phyloP scores from a whole-genome alignment of 2,113 vertebrate species.

The Balaeniceps rex region DNA sequence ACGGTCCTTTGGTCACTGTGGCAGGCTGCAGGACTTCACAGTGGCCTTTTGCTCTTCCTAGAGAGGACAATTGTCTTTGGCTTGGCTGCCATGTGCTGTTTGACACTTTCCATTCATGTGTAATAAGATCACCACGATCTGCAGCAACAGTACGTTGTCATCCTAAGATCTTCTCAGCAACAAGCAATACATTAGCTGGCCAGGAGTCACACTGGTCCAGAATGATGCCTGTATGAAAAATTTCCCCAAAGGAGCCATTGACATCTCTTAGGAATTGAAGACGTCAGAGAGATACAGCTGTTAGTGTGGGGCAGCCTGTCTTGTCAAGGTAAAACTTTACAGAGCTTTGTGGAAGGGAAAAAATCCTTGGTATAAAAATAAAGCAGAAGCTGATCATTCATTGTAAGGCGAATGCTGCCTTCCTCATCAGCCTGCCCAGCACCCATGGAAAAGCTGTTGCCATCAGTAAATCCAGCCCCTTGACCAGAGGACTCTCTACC shows the following conservation, averaged over 20 bases:
- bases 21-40: not conserved
- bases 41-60: constrained; percentile 3
- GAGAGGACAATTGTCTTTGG: not conserved
- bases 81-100: not conserved
- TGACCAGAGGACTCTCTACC: not conserved
- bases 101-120: not conserved
- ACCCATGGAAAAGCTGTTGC: not conserved
- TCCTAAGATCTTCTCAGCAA: not conserved
- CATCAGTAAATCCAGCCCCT: not conserved
- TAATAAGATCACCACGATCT: not conserved
- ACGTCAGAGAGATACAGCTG: not conserved
- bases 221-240: not conserved
- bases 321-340: not conserved
- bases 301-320: not conserved
- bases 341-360: not conserved
- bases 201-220: not conserved
- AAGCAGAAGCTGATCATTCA: not conserved
- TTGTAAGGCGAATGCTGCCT: not conserved
- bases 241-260: not conserved
- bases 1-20: not conserved
- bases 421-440: not conserved
- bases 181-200: not conserved
- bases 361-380: not conserved
- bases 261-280: not conserved
- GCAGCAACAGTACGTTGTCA: not conserved